Base-by-base conservation (phyloP, 2,797 vertebrate genomes). In the Dermochelys coriacea region DNA sequence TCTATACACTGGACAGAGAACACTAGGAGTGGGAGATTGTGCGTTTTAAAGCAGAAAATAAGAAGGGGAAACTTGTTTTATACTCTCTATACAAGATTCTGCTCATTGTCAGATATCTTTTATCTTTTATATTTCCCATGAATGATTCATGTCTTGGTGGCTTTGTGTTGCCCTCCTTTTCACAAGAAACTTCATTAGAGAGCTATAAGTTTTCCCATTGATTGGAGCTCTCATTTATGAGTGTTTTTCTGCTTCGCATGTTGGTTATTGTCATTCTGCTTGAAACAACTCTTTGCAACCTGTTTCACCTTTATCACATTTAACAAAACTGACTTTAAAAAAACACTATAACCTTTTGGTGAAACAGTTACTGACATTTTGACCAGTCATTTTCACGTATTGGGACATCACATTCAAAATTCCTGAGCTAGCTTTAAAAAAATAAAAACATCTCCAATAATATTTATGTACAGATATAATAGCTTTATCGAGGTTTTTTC, bases 71-170 rank as follows among this genome's bases (percentile, higher is more conserved):
- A 98, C 98, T 98, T 99, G 98, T 99, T 99, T 99, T 98, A 98
- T 98, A 98, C 98, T 98, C 98, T 99, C 99, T 98, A 99, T 99
- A 99, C 98, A 99, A 99, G 98, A 97, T 98, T 98, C 97, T 98
- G 98, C 98, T 98, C 98, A 99, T 99, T 99, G 99, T 99, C 98
- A 98, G 97, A 97, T 98, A 98, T 98, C 99, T 99, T 99, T 99
- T 98, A 99, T 99, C 98, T 99, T 98, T 99, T 99, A 98, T 99
- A 99, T 99, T 99, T 98, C 98, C 98, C 99, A 99, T 99, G 99
- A 99, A 99, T 99, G 99, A 99, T 99, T 99, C 99, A 99, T 99
- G 98, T 98, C 97, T 98, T 96, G 90, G 97, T 98, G 98, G 98
- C 98, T 99, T 99, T 99, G 98, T 99, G 98, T 98, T 91, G 97